Base-by-base conservation (phyloP, 1,140 invertebrate genomes). In the Notospermus geniculatus region DNA sequence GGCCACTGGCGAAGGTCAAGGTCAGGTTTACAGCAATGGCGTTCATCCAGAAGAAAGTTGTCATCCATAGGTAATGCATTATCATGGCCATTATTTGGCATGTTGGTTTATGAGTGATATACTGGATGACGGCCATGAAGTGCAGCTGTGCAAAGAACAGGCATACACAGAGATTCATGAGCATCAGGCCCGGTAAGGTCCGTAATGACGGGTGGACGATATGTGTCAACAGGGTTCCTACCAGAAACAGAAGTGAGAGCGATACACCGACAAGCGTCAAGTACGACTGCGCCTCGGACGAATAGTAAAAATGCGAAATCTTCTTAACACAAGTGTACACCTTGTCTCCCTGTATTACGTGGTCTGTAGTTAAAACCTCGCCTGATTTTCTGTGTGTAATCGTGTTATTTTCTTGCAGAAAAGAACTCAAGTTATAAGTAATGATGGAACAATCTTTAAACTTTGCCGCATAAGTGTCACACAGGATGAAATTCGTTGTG, bases 21-120 rank as follows among this genome's bases (percentile, higher is more conserved):
- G 56, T 41, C 43, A 74, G 64, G 57, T 83, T 74, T 2, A 73
- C 50, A 19, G 92, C 93, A 91, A 95, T 94, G 46, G 91, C 91
- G 82, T 92, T 94, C 62, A 95, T 88, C 93, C 93, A 96, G 80
- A 93, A 93, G 85, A 95, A 95, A 50, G 92, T 90, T 28, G 91
- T 87, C 74, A 95, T 83, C 81, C 93, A 93, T 79, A 91, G 89
- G 85, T 92, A 94, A 76, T 95, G 92, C 84, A 91, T 91, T 66
- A 86, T 80, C 57, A 90, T 86, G 58, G 89, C 91, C 85, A 88
- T 68, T 0, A 67, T 50, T 13, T 73, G 63, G 59, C 83, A 84
- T 4, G 78, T 57, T 0, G n/a, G 29, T 32, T 52, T 54, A 22
- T 57, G 27, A 19, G 54, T 46, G 39, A 32, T 22, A 17, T 54